Percentiles rank a stretch among this genome's conserved stretches.
These are phyloP conservation scores for Epizoanthus stellaris DNA, from an alignment of 92 coral and sea anemone genomes.

Conservation along the genomic window DNA sequence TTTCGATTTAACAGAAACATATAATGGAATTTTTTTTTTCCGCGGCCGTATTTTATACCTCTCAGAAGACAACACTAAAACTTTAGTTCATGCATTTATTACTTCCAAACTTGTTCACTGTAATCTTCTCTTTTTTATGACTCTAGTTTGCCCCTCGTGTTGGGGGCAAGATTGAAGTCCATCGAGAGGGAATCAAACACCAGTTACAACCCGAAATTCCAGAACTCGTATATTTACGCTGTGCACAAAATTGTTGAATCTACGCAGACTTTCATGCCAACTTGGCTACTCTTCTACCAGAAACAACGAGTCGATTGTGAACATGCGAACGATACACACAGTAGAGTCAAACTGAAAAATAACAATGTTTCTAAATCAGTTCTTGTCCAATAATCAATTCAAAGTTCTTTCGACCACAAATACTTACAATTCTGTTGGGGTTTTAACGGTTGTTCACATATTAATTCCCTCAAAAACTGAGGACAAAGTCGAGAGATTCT, in stretches of 20 bases:
- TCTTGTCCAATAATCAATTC: slow-evolving; percentile 14
- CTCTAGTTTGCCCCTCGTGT: neutral
- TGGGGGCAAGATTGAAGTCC: slow-evolving; percentile 16
- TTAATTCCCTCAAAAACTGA: neutral
- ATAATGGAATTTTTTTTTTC: too few relatives aligned
- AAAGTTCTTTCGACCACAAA: neutral
- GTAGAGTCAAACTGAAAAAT: slow-evolving; percentile 20
- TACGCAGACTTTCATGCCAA: slow-evolving; percentile 28
- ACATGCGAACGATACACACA: neutral
- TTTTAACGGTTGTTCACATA: neutral
- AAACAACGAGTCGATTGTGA: slow-evolving; percentile 1
- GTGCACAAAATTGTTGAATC: slow-evolving; percentile 9
- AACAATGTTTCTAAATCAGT: neutral
- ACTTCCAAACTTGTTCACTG: too few relatives aligned
- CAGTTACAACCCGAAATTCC: neutral
- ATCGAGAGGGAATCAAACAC: slow-evolving; percentile 22
- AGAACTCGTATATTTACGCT: neutral
- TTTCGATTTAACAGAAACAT: too few relatives aligned
- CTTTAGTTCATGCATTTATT: too few relatives aligned
- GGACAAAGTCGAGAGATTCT: neutral
- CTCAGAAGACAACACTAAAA: too few relatives aligned
- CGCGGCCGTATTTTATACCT: too few relatives aligned
- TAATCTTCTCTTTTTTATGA: too few relatives aligned
- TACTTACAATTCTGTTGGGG: slow-evolving; percentile 17
- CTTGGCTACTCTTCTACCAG: slow-evolving; percentile 30